A percentile compares a stretch with the other conserved stretches of the same genome.
Conservation (phyloP, 2,797 vertebrate genomes). For the Euphonia xanthogaster region DNA sequence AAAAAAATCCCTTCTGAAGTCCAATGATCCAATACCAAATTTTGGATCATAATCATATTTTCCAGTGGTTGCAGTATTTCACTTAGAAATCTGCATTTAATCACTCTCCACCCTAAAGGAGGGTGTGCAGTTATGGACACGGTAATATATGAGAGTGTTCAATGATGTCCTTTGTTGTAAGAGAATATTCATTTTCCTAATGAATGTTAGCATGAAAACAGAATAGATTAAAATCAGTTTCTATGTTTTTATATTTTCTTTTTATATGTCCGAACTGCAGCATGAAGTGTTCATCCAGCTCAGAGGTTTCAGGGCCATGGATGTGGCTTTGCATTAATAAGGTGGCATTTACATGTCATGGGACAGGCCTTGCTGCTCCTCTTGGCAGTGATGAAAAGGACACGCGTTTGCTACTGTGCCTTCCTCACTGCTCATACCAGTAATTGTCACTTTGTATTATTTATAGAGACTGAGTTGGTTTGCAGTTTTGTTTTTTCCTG, state of each 20-base stretch:
- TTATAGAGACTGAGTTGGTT: slow-evolving; percentile 13
- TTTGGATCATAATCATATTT: neutral
- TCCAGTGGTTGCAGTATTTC: neutral
- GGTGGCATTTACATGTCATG: neutral
- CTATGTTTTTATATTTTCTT: neutral
- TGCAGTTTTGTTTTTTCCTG: neutral
- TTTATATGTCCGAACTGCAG: neutral
- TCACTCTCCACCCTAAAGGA: neutral
- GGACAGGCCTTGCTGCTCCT: neutral
- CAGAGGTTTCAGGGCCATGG: neutral
- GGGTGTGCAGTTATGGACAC: neutral
- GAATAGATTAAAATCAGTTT: neutral
- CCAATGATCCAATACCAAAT: neutral
- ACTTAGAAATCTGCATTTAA: neutral
- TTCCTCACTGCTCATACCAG: neutral
- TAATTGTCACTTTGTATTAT: slow-evolving; percentile 19
- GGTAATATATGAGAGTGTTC: neutral
- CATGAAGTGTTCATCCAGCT: neutral
- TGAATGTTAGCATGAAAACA: neutral
- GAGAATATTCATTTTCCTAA: neutral
- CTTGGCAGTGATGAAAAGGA: neutral
- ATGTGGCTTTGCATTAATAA: neutral
- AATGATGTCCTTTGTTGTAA: neutral
- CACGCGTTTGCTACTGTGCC: neutral
- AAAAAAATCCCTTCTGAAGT: neutral